phyloP scores from a whole-genome alignment of 2,113 vertebrate genomes.

The Pheucticus melanocephalus region DNA sequence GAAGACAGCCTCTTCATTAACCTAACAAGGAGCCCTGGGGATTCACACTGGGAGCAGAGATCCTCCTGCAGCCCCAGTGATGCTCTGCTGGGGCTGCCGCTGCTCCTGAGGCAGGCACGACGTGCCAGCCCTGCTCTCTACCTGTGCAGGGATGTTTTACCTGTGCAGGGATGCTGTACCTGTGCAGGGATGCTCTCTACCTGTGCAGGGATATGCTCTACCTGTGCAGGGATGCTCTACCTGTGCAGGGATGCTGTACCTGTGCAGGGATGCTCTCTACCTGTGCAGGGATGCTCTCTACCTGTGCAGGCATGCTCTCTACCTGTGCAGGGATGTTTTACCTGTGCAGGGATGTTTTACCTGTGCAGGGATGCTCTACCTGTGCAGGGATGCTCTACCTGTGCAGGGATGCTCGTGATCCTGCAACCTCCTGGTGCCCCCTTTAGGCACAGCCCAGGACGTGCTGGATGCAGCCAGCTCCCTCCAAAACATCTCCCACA shows the following conservation, averaged over 20 bases:
- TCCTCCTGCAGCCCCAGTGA: neutral
- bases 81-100: neutral
- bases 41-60: conserved; percentile 1
- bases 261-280: too few relatives aligned
- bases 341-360: neutral
- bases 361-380: neutral
- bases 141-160: fast-evolving
- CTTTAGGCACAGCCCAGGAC: neutral
- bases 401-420: neutral
- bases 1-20: conserved; percentile 63
- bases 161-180: neutral
- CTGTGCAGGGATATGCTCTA: too few relatives aligned
- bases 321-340: neutral
- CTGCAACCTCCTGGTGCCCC: neutral
- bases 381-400: fast-evolving
- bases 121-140: neutral
- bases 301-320: fast-evolving
- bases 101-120: neutral
- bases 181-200: too few relatives aligned
- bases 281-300: neutral
- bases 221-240: too few relatives aligned
- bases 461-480: neutral
- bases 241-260: neutral
- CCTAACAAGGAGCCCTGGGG: conserved; percentile 59
- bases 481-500: neutral